These are phyloP conservation scores for Macrosiphum euphorbiae DNA, from an alignment of 2,888 invertebrate genomes.

Conservation along the genomic window DNA sequence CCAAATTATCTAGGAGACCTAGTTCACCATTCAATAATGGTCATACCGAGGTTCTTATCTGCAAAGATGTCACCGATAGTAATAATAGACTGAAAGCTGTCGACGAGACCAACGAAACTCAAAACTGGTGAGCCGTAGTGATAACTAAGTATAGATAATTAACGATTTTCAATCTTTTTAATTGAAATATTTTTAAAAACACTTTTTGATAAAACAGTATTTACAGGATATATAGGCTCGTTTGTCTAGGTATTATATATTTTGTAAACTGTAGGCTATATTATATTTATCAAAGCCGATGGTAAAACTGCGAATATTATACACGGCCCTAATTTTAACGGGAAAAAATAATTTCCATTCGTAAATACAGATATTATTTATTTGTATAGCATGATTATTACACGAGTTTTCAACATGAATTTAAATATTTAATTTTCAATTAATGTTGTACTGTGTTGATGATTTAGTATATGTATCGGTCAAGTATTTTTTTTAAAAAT, in stretches of 20 bases:
- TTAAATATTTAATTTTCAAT: background rate
- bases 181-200: background rate
- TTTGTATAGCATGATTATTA: background rate
- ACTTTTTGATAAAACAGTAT: background rate
- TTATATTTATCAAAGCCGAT: conserved; percentile 2
- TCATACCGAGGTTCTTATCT: conserved; percentile 81
- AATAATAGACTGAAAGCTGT: conserved; percentile 76
- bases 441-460: background rate
- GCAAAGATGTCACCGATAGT: conserved; percentile 70
- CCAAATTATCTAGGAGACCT: conserved; percentile 69
- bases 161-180: background rate
- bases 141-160: background rate
- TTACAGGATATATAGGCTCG: background rate
- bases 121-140: conserved; percentile 53
- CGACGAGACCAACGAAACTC: conserved; percentile 70
- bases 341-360: background rate
- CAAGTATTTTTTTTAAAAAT: background rate
- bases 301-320: background rate
- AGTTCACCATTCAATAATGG: conserved; percentile 79
- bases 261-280: background rate
- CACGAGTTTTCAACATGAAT: background rate
- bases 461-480: background rate
- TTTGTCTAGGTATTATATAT: background rate
- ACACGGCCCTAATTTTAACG: background rate
- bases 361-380: background rate